Evolutionary conservation across 2,888 invertebrate genomes (phyloP), one percentile per base, ranked within the genome.

Genomic region (Psylliodes chrysocephalus): DNA sequence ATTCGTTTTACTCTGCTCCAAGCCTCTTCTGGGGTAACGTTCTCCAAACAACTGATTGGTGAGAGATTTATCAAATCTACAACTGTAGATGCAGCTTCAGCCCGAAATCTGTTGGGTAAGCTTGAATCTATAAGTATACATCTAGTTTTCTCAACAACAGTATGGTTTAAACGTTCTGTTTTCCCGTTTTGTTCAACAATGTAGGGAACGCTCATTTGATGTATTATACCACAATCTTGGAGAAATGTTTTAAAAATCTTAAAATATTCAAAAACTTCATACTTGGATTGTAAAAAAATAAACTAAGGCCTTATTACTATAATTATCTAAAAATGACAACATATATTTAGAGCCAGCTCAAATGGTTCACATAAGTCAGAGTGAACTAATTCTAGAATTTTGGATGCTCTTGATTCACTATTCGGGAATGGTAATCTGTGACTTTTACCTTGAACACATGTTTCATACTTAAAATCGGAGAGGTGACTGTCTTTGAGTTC

Each of bases 291-390:
- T 49, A 14, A 72, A 17, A 1, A 74, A 14, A 25, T 49, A 49
- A 30, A 66, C 57, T 35, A n/a, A 3, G 12, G 51, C 56, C 63
- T 74, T 78, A 64, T 80, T 77, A 18, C 77, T 80, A 69, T 60
- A 79, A 42, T 81, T 71, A 72, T 81, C 80, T 53, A 80, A 61
- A 71, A 80, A 76, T 5, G 75, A 46, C 4, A 79, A 70, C 69
- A 77, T 75, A 66, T 80, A 78, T 30, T 73, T 75, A 66, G 77
- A 76, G 17, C 69, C 67, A 61, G 79, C 73, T 56, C 75, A 19
- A 79, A 75, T 33, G 78, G 77, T 0, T 76, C 78, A 69, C 76
- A 78, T 18, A 80, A 68, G 64, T 78, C 77, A 7, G 76, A 75
- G 71, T 77, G 78, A 5, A 80, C 66, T 28, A 77, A 69, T 70